phyloP scores from a whole-genome alignment of 2,888 invertebrate species.

The Sericinus montela region DNA sequence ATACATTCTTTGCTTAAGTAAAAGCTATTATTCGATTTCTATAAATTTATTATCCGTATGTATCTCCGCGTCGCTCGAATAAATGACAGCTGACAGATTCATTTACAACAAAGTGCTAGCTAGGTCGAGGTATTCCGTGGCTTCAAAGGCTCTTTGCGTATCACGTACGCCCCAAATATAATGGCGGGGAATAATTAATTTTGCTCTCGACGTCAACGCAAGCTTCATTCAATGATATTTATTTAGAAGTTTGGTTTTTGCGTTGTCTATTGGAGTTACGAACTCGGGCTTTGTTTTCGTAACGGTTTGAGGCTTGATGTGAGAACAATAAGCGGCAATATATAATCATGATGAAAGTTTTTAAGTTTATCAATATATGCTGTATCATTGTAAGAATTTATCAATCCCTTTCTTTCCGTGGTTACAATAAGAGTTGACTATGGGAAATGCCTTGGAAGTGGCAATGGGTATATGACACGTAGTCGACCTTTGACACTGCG shows the following conservation, averaged over 20 bases:
- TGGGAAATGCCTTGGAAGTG: no score
- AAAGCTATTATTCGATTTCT: no score
- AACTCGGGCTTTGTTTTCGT: constrained; percentile 3
- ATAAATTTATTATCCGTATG: constrained; percentile 1
- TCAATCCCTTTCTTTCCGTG: no score
- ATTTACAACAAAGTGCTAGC: constrained; percentile 22
- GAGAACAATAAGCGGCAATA: background rate
- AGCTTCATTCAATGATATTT: constrained; percentile 13
- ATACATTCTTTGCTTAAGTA: no score
- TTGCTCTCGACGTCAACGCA: constrained; percentile 14
- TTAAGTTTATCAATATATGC: no score
- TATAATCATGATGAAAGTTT: no score
- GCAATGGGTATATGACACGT: no score
- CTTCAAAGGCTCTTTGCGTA: constrained; percentile 23
- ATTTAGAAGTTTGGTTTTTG: constrained; percentile 9
- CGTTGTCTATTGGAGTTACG: background rate
- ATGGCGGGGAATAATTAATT: constrained; percentile 33
- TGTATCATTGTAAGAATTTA: no score
- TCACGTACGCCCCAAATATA: constrained; percentile 26
- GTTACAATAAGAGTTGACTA: no score
- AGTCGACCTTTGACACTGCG: no score
- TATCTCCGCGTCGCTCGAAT: background rate
- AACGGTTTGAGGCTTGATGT: background rate
- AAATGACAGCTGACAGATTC: constrained; percentile 4
- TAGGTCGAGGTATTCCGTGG: constrained; percentile 25